Percentiles rank a stretch among this genome's conserved stretches.
Evolutionary conservation across 2,797 vertebrate genomes (phyloP).

Genomic region (Furcifer pardalis): DNA sequence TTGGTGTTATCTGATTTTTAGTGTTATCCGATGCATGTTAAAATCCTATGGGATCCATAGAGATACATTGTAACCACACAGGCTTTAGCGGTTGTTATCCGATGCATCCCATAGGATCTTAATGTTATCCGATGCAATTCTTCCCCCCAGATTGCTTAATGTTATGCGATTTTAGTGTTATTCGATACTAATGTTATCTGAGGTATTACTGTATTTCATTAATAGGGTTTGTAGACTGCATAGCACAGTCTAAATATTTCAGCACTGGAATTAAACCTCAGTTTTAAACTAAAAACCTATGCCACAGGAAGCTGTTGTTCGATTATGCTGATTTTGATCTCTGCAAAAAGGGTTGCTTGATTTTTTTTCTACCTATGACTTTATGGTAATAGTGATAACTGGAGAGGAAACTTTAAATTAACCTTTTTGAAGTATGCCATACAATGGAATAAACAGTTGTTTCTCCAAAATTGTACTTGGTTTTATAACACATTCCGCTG

Average conservation of each 20-base stretch:
- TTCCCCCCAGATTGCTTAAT: no score
- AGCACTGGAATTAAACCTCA: slow-evolving; percentile 62
- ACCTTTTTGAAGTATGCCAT: slow-evolving; percentile 70
- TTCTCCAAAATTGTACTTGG: slow-evolving; percentile 67
- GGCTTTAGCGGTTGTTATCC: no score
- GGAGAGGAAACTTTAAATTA: slow-evolving; percentile 51
- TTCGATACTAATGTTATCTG: no score
- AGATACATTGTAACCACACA: no score
- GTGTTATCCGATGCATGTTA: no score
- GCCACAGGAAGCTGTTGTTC: slow-evolving; percentile 53
- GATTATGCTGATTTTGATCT: slow-evolving; percentile 61
- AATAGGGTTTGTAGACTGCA: slow-evolving; percentile 68
- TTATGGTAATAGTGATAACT: slow-evolving; percentile 43
- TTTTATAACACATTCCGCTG: slow-evolving; percentile 72
- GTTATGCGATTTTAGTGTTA: no score
- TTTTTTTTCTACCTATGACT: slow-evolving; percentile 52
- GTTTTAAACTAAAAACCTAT: slow-evolving; percentile 64
- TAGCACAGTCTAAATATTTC: slow-evolving; percentile 60
- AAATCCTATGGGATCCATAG: no score
- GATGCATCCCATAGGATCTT: no score
- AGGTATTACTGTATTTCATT: slow-evolving; percentile 66
- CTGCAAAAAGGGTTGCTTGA: slow-evolving; percentile 53
- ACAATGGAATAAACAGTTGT: slow-evolving; percentile 75
- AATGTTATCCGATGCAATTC: no score
- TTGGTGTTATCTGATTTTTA: no score